These are phyloP conservation scores for Azorinus chamasolen DNA, from an alignment of 2,888 invertebrate species.

Conservation along the genomic window DNA sequence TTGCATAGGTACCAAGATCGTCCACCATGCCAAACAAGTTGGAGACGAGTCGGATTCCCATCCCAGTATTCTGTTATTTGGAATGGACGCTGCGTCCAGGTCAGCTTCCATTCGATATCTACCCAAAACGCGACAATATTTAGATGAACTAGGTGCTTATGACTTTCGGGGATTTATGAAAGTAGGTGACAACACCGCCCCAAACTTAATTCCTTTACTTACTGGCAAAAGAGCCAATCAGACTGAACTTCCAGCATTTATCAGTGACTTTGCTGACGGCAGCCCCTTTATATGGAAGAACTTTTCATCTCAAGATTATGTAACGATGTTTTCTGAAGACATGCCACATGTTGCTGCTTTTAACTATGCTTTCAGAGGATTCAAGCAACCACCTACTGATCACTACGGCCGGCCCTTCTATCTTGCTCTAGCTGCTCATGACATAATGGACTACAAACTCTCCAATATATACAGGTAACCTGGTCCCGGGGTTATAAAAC, in stretches of 20 bases:
- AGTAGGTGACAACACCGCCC: too few relatives aligned
- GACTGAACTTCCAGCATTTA: not conserved
- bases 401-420: conserved; percentile 54
- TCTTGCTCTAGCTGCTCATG: conserved; percentile 13
- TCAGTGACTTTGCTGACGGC: conserved; percentile 10
- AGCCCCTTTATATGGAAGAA: conserved; percentile 53
- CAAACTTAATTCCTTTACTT: conserved; percentile 24
- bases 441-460: too few relatives aligned
- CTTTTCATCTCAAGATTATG: conserved; percentile 32
- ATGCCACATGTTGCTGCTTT: conserved; percentile 24
- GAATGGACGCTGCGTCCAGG: too few relatives aligned
- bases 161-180: too few relatives aligned
- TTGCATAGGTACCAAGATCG: not conserved
- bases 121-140: too few relatives aligned
- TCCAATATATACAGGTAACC: too few relatives aligned
- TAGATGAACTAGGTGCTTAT: too few relatives aligned
- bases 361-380: conserved; percentile 30
- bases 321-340: conserved; percentile 45
- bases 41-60: too few relatives aligned
- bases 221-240: conserved; percentile 9
- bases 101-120: too few relatives aligned
- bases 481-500: too few relatives aligned
- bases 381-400: conserved; percentile 28
- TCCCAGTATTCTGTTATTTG: too few relatives aligned
- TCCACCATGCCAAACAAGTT: not conserved